These are phyloP conservation scores for Gallinago jamesoni DNA, from an alignment of 2,113 vertebrate genomes.

Conservation along the genomic window DNA sequence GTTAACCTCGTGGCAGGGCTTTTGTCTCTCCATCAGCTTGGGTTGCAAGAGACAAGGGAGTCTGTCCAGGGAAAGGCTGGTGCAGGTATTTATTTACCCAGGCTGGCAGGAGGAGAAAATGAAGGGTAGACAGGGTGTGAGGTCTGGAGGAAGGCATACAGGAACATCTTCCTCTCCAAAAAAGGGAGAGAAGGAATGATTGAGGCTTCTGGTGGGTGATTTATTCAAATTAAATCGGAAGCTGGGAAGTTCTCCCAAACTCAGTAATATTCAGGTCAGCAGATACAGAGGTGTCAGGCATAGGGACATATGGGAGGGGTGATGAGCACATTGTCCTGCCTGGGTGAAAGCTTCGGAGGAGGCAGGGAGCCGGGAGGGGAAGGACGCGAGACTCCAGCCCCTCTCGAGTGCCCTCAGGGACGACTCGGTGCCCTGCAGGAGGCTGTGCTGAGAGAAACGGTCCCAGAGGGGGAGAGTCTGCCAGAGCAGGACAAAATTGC, in stretches of 20 bases:
- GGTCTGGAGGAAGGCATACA: neutral
- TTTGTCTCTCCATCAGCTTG: neutral
- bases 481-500: neutral
- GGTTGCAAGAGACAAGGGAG: accelerated
- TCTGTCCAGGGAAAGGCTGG: neutral
- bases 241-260: neutral
- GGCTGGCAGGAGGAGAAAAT: neutral
- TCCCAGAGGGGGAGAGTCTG: neutral
- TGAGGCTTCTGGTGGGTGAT: neutral
- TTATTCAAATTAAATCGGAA: conserved; percentile 12
- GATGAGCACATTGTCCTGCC: neutral
- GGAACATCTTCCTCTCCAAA: neutral
- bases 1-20: neutral
- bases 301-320: neutral
- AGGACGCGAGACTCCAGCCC: neutral
- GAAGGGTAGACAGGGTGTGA: accelerated
- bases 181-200: neutral
- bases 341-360: neutral
- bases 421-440: accelerated
- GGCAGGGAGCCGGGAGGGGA: neutral
- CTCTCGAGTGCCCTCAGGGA: accelerated
- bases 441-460: neutral
- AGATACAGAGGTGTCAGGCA: neutral
- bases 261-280: neutral
- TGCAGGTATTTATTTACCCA: neutral